Percentiles rank a stretch among this genome's conserved stretches.
Conservation (phyloP, 2,797 vertebrate species). For the Malurus leucopterus region DNA sequence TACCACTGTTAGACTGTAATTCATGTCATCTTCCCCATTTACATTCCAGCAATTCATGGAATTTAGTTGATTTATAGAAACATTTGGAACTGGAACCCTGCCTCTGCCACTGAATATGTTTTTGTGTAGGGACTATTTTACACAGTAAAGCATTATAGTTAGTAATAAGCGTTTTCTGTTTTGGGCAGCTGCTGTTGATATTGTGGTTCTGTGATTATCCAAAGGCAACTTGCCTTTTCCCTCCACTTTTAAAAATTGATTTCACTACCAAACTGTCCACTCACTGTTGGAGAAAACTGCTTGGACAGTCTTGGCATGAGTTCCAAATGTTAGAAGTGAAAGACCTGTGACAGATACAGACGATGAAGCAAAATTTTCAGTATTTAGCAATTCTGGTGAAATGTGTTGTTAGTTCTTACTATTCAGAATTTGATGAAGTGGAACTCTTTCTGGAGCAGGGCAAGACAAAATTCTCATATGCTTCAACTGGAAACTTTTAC, state of each 20-base stretch:
- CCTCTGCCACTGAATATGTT: background rate
- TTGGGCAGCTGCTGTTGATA: background rate
- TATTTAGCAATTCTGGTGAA: background rate
- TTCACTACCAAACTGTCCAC: background rate
- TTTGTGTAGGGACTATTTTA: slow-evolving; percentile 7
- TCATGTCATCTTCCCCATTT: slow-evolving; percentile 28
- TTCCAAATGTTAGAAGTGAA: background rate
- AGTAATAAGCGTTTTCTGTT: slow-evolving; percentile 8
- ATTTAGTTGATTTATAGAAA: slow-evolving; percentile 39
- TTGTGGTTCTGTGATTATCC: background rate
- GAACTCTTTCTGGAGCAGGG: background rate
- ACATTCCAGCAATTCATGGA: background rate
- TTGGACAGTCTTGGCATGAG: background rate
- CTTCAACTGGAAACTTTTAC: background rate
- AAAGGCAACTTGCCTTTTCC: background rate
- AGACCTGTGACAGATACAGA: background rate
- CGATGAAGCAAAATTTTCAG: background rate
- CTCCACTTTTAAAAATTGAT: background rate
- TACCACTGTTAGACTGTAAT: slow-evolving; percentile 56
- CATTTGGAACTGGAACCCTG: background rate
- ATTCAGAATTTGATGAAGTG: background rate
- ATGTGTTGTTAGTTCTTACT: background rate
- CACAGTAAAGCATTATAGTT: background rate
- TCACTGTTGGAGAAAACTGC: background rate
- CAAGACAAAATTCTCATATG: background rate